Evolutionary conservation across 2,113 vertebrate genomes (phyloP).

Genomic region (Cavia aperea): DNA sequence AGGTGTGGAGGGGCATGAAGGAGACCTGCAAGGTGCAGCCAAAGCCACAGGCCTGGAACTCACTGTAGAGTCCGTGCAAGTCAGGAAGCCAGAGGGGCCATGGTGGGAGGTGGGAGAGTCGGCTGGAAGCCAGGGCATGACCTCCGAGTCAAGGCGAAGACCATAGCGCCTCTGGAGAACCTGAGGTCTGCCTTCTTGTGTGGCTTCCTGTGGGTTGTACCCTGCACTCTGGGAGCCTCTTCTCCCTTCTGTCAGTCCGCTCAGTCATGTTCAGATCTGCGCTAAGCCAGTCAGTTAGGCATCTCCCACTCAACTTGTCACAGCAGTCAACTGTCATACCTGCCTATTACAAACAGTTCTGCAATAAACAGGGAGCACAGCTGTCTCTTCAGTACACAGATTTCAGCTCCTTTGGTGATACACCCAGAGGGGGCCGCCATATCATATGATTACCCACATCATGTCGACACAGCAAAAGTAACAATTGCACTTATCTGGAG

Average conservation of each 20-base stretch:
- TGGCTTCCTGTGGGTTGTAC: neutral
- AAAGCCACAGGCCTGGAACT: neutral
- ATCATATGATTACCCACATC: no score
- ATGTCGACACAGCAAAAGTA: no score
- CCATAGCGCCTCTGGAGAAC: neutral
- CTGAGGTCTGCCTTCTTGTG: neutral
- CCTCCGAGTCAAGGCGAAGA: neutral
- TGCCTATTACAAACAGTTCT: neutral
- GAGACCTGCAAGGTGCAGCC: neutral
- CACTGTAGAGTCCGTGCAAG: neutral
- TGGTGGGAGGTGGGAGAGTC: neutral
- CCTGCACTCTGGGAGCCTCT: neutral
- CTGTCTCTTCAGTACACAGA: neutral
- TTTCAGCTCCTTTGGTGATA: neutral
- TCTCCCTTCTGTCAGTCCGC: neutral
- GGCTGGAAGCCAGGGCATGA: neutral
- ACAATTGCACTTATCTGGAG: neutral
- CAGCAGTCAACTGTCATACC: neutral
- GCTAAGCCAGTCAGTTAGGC: neutral
- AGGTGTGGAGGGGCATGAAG: neutral
- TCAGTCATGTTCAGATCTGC: neutral
- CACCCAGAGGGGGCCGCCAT: neutral
- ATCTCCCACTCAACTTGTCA: neutral
- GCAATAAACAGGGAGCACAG: neutral
- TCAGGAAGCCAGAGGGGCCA: neutral